phyloP scores from a whole-genome alignment of 2,797 vertebrate genomes.

The Columba guinea region DNA sequence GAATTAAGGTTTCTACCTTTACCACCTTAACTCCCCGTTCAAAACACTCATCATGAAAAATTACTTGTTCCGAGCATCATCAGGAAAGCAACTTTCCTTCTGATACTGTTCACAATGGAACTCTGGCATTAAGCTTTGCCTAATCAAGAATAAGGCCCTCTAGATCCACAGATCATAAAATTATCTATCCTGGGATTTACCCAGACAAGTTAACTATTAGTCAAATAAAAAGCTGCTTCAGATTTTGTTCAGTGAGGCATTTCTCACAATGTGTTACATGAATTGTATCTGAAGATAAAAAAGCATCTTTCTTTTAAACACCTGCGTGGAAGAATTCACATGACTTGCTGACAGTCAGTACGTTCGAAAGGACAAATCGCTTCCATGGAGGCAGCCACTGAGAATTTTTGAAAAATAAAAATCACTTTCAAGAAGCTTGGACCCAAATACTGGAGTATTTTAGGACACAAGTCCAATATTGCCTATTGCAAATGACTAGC shows the following conservation, averaged over 20 bases:
- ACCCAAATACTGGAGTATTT: background rate
- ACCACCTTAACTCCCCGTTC: background rate
- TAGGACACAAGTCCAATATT: background rate
- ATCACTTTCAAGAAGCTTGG: background rate
- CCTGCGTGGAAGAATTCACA: background rate
- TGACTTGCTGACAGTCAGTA: background rate
- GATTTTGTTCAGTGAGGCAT: slow-evolving; percentile 30
- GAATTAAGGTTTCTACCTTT: background rate
- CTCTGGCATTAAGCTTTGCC: background rate
- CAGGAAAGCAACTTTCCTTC: background rate
- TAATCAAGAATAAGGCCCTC: slow-evolving; percentile 53
- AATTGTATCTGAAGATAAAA: slow-evolving; percentile 7
- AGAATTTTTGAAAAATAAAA: background rate
- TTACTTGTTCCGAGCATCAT: background rate
- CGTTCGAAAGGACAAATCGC: background rate
- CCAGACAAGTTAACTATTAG: slow-evolving; percentile 28
- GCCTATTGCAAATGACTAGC: background rate
- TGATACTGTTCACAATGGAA: background rate
- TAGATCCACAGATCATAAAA: slow-evolving; percentile 44
- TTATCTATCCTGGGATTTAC: slow-evolving; percentile 34
- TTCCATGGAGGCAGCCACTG: background rate
- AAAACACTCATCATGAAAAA: slow-evolving; percentile 3
- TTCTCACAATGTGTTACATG: background rate
- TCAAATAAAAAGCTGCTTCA: slow-evolving; percentile 41
- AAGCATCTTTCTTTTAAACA: background rate